Evolutionary conservation across 2,797 vertebrate genomes (phyloP), one percentile per base, ranked within the genome.

Genomic region (Enteromius afrohamiltoni): DNA sequence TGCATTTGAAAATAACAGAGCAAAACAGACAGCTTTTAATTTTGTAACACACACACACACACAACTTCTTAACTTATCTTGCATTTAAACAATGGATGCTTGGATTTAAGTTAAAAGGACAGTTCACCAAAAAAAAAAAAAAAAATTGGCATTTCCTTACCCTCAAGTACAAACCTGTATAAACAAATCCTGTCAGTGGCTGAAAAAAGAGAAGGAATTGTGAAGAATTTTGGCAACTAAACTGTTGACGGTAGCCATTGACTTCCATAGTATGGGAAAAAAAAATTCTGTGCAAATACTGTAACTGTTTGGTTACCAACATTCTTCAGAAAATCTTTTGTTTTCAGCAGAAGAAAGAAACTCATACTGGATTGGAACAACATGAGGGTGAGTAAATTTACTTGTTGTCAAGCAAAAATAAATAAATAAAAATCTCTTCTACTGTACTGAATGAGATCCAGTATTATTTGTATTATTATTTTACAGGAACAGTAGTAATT

Each of bases 21-120:
- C 37, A 82, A 82, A 82, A 64, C 19, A 60, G 21, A 16, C 51
- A 60, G 0, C 17, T 76, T 53, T 53, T 53, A 21, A 14, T 34
- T 53, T 16, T 40, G 0, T 37, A 76, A 58, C 51, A 76, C 6
- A 37, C 8, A 21, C 55, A 58, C 2, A 62, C 8, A 21, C 55
- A 58, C 2, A 62, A 3, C 19, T 42, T 42, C 21, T 23, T 42
- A 76, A 76, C 21, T 10, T n/a, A 14, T 55, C 3, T 49, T 71
- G 26, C 14, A 29, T 29, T 71, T 49, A 69, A 23, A 64, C 60
- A 64, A 31, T 31, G 31, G 5, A 67, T 37, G 64, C 8, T 19
- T 45, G 21, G 67, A 23, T 69, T 69, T 16, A 76, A 10, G 13
- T 62, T 16, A 16, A 62, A 62, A 62, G 2, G 11, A 14, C 13